phyloP scores from a whole-genome alignment of 2,113 vertebrate species.

The Brachyhypopomus occidentalis region DNA sequence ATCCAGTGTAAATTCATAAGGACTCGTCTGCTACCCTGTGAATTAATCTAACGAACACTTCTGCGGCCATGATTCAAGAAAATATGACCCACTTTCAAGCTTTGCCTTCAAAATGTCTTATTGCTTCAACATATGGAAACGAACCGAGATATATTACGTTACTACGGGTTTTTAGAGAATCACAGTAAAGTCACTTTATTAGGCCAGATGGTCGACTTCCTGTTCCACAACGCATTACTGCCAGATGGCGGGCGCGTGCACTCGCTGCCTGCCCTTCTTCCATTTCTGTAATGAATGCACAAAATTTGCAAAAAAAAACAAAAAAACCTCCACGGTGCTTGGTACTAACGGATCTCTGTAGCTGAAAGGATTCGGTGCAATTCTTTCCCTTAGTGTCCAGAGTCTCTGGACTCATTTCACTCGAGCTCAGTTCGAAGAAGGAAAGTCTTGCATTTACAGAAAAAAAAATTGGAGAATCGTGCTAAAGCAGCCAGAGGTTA shows the following conservation, averaged over 20 bases:
- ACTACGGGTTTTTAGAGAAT: constrained; percentile 34
- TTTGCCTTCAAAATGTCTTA: background rate
- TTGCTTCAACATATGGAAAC: constrained; percentile 15
- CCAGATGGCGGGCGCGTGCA: background rate
- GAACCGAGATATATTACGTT: background rate
- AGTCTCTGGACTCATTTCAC: background rate
- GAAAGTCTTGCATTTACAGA: too few species aligned
- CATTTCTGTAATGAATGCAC: constrained; percentile 29
- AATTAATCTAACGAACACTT: too few species aligned
- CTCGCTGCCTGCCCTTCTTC: constrained; percentile 1
- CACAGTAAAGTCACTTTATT: constrained; percentile 33
- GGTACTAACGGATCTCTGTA: background rate
- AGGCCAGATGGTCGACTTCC: constrained; percentile 53
- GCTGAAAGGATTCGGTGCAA: background rate
- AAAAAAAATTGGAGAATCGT: too few species aligned
- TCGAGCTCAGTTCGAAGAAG: background rate
- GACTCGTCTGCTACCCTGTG: too few species aligned
- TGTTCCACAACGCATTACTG: constrained; percentile 30
- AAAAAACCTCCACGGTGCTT: constrained; percentile 5
- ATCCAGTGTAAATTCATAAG: too few species aligned
- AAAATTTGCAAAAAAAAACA: constrained; percentile 24
- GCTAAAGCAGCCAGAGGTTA: too few species aligned
- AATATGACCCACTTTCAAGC: background rate
- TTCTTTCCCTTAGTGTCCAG: background rate
- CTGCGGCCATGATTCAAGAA: background rate